Base-by-base conservation (phyloP, 2,113 vertebrate species). In the Mastomys natalensis region DNA sequence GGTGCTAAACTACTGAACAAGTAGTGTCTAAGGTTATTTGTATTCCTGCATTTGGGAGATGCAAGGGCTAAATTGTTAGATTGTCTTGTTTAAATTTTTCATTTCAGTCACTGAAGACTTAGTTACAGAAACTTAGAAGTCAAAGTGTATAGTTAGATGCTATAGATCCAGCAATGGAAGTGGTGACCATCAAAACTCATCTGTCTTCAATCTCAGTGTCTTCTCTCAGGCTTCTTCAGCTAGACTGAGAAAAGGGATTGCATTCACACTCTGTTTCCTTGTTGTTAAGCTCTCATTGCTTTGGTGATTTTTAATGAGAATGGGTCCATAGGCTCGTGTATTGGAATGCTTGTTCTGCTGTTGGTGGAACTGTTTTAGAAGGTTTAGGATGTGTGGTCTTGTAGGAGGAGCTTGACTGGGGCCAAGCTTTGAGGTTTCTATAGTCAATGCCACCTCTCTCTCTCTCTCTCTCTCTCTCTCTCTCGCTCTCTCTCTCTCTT, bases 101-200 rank as follows among this genome's bases (percentile, higher is more conserved):
- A 5, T 89, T 81, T 53, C 4, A 96, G 45, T 45, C 21, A 87
- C 22, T n/a, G 87, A 91, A 90, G 13, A 92, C 5, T 37, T 92
- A 51, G n/a, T 81, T 91, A 96, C 1, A 77, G 55, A 89, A 96
- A 95, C 19, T 16, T 82, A 95, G 76, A 91, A 92, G 81, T 93
- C 64, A 37, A 81, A 86, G 40, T 26, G 40, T 24, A 24, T 34
- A 80, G 24, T 45, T 77, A 60, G 85, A 64, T 34, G 51, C 24
- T 74, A 15, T 37, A 34, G 24, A 91, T 70, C 90, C 37, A 87
- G 48, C n/a, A 70, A 94, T 88, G 8, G 45, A 64, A 86, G 16
- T 19, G 5, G 29, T 26, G 70, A 96, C 45, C n/a, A 70, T 95
- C 51, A 78, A 89, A 92, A 87, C 31, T 76, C 62, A n/a, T 29